Percentiles rank a stretch among this genome's conserved stretches.
Evolutionary conservation across 2,888 invertebrate species (phyloP).

Genomic region (Oscheius sp.): DNA sequence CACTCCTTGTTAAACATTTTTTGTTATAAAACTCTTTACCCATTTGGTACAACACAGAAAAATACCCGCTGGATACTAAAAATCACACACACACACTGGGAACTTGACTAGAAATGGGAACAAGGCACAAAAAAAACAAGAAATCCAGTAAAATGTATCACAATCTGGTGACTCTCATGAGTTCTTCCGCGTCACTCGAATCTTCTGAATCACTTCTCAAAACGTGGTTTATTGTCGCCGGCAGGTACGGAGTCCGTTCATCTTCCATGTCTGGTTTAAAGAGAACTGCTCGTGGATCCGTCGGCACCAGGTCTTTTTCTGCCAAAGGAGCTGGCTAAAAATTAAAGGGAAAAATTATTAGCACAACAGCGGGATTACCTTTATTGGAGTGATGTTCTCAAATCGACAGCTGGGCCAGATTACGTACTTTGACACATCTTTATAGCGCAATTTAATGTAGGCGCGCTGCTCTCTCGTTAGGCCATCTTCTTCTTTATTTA

Average conservation of each 20-base stretch:
- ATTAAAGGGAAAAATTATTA: not conserved
- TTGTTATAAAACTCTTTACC: constrained; percentile 3
- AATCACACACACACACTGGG: not conserved
- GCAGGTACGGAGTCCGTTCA: constrained; percentile 53
- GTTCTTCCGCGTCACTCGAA: constrained; percentile 58
- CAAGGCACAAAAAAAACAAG: no score
- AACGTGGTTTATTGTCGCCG: constrained; percentile 57
- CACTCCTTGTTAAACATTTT: not conserved
- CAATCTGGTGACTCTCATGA: constrained; percentile 56
- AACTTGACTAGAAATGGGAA: no score
- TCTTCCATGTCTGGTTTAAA: constrained; percentile 58
- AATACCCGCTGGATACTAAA: not conserved
- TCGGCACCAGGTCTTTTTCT: constrained; percentile 19
- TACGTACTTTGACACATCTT: constrained; percentile 56
- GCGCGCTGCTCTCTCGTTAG: constrained; percentile 48
- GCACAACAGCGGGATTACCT: constrained; percentile 6
- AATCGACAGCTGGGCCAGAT: constrained; percentile 58
- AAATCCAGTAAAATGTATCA: constrained; percentile 10
- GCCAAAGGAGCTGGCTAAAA: constrained; percentile 35
- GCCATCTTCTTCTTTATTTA: constrained; percentile 43
- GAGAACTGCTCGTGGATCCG: constrained; percentile 48
- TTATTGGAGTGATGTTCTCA: constrained; percentile 33
- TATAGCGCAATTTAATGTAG: constrained; percentile 58
- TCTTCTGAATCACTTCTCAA: constrained; percentile 62
- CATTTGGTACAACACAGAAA: not conserved